Conservation (phyloP, 2,113 vertebrate genomes). For the Aspiorhynchus laticeps region DNA sequence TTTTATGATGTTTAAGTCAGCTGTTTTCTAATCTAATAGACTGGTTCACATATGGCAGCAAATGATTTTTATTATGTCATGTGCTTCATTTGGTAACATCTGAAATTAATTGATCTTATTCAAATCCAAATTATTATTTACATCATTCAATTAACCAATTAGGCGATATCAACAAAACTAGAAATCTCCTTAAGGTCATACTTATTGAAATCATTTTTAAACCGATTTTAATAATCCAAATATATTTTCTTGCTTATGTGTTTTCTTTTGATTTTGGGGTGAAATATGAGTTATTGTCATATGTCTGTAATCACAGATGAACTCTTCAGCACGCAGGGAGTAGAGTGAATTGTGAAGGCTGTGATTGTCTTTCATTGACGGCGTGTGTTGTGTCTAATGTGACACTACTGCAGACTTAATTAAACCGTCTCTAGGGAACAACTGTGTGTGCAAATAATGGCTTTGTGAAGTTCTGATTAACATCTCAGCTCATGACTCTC, state of each 20-base stretch:
- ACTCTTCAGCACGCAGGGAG: neutral
- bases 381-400: constrained; percentile 6
- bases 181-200: neutral
- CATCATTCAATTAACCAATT: neutral
- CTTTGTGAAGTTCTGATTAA: constrained; percentile 30
- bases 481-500: constrained; percentile 33
- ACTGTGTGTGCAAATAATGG: constrained; percentile 29
- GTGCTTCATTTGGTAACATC: neutral
- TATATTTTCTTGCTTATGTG: neutral
- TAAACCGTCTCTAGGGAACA: constrained; percentile 11
- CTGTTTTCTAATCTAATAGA: neutral
- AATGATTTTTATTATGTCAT: neutral
- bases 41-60: neutral
- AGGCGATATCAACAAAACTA: neutral
- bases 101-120: neutral
- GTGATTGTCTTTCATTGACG: neutral
- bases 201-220: neutral
- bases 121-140: neutral
- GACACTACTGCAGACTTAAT: constrained; percentile 15
- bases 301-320: constrained; percentile 55
- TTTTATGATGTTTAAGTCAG: neutral
- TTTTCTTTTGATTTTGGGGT: neutral
- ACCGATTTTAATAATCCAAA: neutral
- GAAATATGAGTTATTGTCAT: constrained; percentile 18
- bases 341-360: neutral